Evolutionary conservation across 2,888 invertebrate genomes (phyloP).

Genomic region (Machimus rusticus): DNA sequence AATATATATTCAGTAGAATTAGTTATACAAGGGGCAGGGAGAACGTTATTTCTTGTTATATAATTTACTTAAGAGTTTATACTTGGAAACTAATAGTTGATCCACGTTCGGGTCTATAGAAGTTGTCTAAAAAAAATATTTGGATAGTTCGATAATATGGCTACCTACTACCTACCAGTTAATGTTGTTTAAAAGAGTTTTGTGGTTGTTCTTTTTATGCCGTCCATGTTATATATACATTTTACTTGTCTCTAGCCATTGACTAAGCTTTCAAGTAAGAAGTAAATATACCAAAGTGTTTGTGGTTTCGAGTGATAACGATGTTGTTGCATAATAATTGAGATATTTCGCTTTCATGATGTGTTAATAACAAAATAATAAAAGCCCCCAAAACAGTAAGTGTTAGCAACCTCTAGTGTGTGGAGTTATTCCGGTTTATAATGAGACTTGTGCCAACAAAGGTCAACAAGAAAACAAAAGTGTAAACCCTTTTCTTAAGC

Average conservation of each 20-base stretch:
- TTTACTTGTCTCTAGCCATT: slow-evolving; percentile 1
- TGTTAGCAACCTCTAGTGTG: neutral
- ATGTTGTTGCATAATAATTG: slow-evolving; percentile 33
- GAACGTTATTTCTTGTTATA: slow-evolving; percentile 36
- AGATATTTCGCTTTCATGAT: neutral
- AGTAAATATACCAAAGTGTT: slow-evolving; percentile 11
- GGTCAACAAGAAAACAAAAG: neutral
- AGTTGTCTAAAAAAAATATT: neutral
- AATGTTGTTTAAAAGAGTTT: slow-evolving; percentile 11
- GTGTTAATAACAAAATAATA: neutral
- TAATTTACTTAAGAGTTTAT: slow-evolving; percentile 30
- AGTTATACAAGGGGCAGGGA: slow-evolving; percentile 18
- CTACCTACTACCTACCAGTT: slow-evolving; percentile 33
- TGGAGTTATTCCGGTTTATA: neutral
- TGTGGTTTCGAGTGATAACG: slow-evolving; percentile 18
- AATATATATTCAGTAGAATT: slow-evolving; percentile 20
- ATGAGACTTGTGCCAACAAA: slow-evolving; percentile 1
- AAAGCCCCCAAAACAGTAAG: neutral
- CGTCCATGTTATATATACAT: slow-evolving; percentile 42
- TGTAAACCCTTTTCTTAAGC: neutral
- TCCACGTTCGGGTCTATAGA: neutral
- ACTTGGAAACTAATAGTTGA: neutral
- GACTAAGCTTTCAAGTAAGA: slow-evolving; percentile 31
- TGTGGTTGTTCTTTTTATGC: slow-evolving; percentile 44
- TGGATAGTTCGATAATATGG: neutral